A percentile compares a stretch with the other conserved stretches of the same genome.
These are phyloP conservation scores for Drosophila meridiana DNA, from an alignment of 2,888 invertebrate species.

Conservation along the genomic window DNA sequence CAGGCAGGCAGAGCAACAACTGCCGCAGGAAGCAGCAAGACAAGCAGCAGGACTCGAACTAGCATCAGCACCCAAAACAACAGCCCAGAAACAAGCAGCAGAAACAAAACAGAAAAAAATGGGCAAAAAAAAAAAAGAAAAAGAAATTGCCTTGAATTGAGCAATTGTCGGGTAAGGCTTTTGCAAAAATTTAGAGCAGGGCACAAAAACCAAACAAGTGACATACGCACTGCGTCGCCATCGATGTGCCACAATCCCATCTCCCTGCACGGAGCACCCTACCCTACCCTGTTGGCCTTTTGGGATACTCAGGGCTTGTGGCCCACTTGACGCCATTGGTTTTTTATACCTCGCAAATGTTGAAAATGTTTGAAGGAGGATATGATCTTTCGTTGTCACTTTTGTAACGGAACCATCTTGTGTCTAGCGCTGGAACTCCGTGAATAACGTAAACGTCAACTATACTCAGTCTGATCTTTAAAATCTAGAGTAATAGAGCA, in stretches of 20 bases:
- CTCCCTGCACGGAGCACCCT: background rate
- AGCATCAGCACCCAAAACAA: slow-evolving; percentile 30
- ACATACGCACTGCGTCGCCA: slow-evolving; percentile 74
- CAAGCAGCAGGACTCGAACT: slow-evolving; percentile 32
- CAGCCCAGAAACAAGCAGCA: slow-evolving; percentile 27
- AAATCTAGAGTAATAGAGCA: no score
- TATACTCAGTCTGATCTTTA: no score
- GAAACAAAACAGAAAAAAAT: slow-evolving; percentile 34
- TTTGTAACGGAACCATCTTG: no score
- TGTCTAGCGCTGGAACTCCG: no score
- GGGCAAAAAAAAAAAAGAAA: slow-evolving; percentile 23
- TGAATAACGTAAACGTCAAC: no score
- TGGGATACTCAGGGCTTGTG: slow-evolving; percentile 36
- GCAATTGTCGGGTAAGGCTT: slow-evolving; percentile 69
- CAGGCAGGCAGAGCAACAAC: slow-evolving; percentile 53
- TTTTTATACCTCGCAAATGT: slow-evolving; percentile 23
- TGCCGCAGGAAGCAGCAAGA: slow-evolving; percentile 63
- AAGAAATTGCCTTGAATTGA: slow-evolving; percentile 66
- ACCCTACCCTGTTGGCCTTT: slow-evolving; percentile 1
- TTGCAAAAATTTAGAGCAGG: slow-evolving; percentile 69
- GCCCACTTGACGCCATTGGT: slow-evolving; percentile 44
- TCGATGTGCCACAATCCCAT: slow-evolving; percentile 29
- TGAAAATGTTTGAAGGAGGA: background rate
- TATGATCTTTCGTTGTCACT: background rate
- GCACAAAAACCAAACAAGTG: slow-evolving; percentile 67